Evolutionary conservation across 2,113 vertebrate species (phyloP).

Genomic region (Urocitellus parryii): DNA sequence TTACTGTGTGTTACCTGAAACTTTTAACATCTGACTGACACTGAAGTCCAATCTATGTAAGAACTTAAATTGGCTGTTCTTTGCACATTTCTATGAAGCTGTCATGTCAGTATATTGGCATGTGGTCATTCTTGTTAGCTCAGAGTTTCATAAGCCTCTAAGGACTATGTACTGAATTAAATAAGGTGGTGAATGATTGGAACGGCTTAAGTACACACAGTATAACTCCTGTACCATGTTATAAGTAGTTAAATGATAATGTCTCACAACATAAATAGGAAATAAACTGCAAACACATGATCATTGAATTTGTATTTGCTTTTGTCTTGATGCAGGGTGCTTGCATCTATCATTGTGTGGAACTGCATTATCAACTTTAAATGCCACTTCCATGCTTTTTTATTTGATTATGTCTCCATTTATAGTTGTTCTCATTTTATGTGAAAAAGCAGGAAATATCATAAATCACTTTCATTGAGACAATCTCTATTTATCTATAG

Average conservation of each 20-base stretch:
- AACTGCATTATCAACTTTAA: constrained; percentile 28
- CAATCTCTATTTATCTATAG: constrained; percentile 54
- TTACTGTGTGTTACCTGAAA: neutral
- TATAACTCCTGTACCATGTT: neutral
- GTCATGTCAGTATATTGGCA: neutral
- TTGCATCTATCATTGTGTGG: neutral
- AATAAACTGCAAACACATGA: constrained; percentile 32
- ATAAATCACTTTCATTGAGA: constrained; percentile 66
- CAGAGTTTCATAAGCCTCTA: neutral
- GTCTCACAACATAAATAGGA: constrained; percentile 50
- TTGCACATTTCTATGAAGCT: neutral
- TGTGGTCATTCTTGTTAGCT: neutral
- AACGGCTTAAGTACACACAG: neutral
- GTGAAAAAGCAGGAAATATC: constrained; percentile 30
- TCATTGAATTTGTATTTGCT: neutral
- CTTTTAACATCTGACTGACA: neutral
- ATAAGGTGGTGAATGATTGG: neutral
- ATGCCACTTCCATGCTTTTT: constrained; percentile 39
- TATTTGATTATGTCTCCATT: constrained; percentile 67
- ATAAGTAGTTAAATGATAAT: neutral
- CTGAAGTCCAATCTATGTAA: neutral
- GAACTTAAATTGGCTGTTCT: neutral
- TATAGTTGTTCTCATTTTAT: constrained; percentile 63
- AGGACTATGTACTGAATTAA: neutral
- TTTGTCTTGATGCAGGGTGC: neutral